A percentile compares a stretch with the other conserved stretches of the same genome.
Conservation (phyloP, 2,888 invertebrate species). For the Villa cingulata region DNA sequence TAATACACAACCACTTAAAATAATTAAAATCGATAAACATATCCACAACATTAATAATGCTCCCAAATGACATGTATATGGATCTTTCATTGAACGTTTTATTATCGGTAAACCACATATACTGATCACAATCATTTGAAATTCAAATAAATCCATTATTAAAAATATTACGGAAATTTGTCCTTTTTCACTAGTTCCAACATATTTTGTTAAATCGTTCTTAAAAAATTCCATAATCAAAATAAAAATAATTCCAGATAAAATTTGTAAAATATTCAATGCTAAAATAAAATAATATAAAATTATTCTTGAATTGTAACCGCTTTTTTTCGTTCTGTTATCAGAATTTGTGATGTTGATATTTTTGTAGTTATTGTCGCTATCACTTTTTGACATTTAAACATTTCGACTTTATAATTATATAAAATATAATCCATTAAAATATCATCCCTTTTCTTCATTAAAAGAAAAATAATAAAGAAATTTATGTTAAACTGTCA, state of each 20-base stretch:
- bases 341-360: no score
- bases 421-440: no score
- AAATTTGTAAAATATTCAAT: background rate
- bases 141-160: conserved; percentile 9
- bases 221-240: conserved; percentile 7
- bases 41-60: conserved; percentile 12
- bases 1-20: conserved; percentile 8
- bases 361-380: no score
- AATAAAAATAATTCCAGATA: conserved; percentile 2
- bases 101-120: conserved; percentile 8
- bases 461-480: no score
- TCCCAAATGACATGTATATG: conserved; percentile 9
- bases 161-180: conserved; percentile 8
- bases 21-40: conserved; percentile 10
- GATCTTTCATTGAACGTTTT: conserved; percentile 5
- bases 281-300: background rate
- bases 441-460: no score
- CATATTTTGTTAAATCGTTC: conserved; percentile 5
- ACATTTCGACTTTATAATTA: conserved; percentile 9
- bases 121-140: conserved; percentile 10
- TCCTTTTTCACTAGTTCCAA: conserved; percentile 6
- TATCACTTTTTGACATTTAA: conserved; percentile 9
- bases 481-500: no score
- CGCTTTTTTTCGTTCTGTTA: background rate
- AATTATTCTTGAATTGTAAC: background rate